Evolutionary conservation across 2,888 invertebrate species (phyloP).

Genomic region (Colostygia pectinataria): DNA sequence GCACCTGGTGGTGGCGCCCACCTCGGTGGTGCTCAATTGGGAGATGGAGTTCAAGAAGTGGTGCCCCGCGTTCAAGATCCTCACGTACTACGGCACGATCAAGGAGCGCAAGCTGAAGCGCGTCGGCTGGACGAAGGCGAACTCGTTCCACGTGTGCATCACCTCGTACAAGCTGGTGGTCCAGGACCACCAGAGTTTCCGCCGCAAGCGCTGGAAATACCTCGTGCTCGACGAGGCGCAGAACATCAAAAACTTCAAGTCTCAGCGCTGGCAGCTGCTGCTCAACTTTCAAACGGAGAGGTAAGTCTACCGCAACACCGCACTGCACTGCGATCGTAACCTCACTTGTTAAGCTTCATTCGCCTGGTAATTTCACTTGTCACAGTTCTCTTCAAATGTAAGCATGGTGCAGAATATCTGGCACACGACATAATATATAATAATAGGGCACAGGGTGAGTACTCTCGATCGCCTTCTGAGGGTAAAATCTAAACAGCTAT

Average conservation of each 20-base stretch:
- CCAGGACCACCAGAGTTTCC: slow-evolving; percentile 98
- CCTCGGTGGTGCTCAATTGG: slow-evolving; percentile 99
- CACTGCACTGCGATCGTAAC: too few species aligned
- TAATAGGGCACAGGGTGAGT: too few species aligned
- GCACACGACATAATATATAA: too few species aligned
- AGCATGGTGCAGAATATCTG: too few species aligned
- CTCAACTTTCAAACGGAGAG: slow-evolving; percentile 96
- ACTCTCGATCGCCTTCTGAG: too few species aligned
- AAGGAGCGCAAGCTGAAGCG: slow-evolving; percentile 96
- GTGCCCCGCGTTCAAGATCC: slow-evolving; percentile 99
- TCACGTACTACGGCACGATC: slow-evolving; percentile 98
- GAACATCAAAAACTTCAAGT: slow-evolving; percentile 99
- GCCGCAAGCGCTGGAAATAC: slow-evolving; percentile 99
- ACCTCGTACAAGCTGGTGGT: slow-evolving; percentile 99
- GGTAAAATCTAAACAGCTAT: too few species aligned
- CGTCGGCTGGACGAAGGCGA: slow-evolving; percentile 98
- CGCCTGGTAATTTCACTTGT: too few species aligned
- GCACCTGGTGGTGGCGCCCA: slow-evolving; percentile 99
- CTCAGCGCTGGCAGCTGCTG: slow-evolving; percentile 98
- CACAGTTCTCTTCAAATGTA: too few species aligned
- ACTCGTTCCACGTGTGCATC: slow-evolving; percentile 99
- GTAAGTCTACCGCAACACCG: not conserved
- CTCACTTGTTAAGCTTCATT: too few species aligned
- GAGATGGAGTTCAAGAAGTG: slow-evolving; percentile 99
- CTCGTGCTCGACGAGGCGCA: slow-evolving; percentile 99